Evolutionary conservation across 2,797 vertebrate genomes (phyloP).

Genomic region (Oryzias dopingdopingensis): DNA sequence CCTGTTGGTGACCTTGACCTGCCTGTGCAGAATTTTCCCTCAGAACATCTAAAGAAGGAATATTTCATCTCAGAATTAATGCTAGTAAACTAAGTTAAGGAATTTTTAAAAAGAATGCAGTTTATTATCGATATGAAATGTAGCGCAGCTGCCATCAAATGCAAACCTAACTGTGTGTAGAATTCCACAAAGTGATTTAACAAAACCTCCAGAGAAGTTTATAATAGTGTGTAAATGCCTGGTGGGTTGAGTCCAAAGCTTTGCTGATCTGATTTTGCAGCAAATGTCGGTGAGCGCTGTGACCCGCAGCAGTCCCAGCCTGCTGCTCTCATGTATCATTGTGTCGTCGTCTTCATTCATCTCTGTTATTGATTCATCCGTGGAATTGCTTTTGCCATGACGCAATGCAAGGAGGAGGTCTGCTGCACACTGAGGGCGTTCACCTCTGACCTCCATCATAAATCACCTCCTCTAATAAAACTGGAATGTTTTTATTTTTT

Average conservation of each 20-base stretch:
- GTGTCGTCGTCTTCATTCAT: conserved; percentile 52
- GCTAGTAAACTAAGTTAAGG: not conserved
- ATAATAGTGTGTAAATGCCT: not conserved
- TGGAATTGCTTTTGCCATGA: conserved; percentile 62
- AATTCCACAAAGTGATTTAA: not conserved
- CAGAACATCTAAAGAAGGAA: conserved; percentile 4
- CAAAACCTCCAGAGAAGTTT: conserved; percentile 10
- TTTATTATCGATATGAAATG: not conserved
- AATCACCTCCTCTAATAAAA: conserved; percentile 60
- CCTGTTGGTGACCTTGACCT: conserved; percentile 9
- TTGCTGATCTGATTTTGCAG: conserved; percentile 23
- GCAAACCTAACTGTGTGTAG: not conserved
- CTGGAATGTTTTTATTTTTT: conserved; percentile 17
- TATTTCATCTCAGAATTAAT: conserved; percentile 3
- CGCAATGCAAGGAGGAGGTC: conserved; percentile 34
- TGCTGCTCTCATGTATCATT: conserved; percentile 42
- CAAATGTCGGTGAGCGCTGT: conserved; percentile 16
- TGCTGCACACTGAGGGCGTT: conserved; percentile 20
- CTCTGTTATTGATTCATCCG: conserved; percentile 64
- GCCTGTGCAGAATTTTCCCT: not conserved
- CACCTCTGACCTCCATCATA: conserved; percentile 55
- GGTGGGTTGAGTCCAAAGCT: not conserved
- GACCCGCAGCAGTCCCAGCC: conserved; percentile 22
- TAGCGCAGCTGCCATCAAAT: not conserved
- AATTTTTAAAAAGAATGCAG: not conserved